Evolutionary conservation across 2,797 vertebrate species (phyloP), one percentile per base, ranked within the genome.

Genomic region (Acanthurus lineatus): DNA sequence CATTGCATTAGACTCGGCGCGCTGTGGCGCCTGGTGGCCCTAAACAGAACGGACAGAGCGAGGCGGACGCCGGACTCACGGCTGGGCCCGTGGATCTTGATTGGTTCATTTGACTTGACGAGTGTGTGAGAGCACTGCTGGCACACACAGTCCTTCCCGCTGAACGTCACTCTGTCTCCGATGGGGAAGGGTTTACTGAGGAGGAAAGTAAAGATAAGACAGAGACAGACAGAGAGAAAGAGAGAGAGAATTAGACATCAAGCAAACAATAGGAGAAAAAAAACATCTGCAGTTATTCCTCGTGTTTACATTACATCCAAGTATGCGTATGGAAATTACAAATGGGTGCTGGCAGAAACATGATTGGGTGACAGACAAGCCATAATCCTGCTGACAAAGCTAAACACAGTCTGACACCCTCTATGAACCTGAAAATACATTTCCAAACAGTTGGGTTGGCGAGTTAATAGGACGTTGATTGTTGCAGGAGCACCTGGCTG

Each of bases 121-220:
- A 99, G 96, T 54, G 96, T 93, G 80, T 96, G 96, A 67, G 98
- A 99, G 91, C 98, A 99, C 47, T 97, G 97, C 87, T 99, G 98
- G 93, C 98, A 99, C 70, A 99, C 96, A 0, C 98, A 99, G 86
- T 98, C 97, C 92, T 99, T 99, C 64, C 98, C 98, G 2, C 97
- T 98, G 96, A 99, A 99, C 0, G 98, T 99, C 69, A 99, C 98
- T 93, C 97, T 96, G 95, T 99, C 98, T 91, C 98, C 98, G 0
- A 99, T 99, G 53, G 98, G 98, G 92, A 99, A 99, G 0, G 97
- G 96, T 89, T 99, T 99, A 94, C 98, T 99, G 91, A 0, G 72
- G 90, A 79, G 79, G 57, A 38, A 5, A 62, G 52, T 56, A 59
- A 79, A 28, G 28, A 49, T 32, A 10, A 38, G 0, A 58, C 7